Base-by-base conservation (phyloP, 2,113 vertebrate species). In the Rhinoptilus africanus region DNA sequence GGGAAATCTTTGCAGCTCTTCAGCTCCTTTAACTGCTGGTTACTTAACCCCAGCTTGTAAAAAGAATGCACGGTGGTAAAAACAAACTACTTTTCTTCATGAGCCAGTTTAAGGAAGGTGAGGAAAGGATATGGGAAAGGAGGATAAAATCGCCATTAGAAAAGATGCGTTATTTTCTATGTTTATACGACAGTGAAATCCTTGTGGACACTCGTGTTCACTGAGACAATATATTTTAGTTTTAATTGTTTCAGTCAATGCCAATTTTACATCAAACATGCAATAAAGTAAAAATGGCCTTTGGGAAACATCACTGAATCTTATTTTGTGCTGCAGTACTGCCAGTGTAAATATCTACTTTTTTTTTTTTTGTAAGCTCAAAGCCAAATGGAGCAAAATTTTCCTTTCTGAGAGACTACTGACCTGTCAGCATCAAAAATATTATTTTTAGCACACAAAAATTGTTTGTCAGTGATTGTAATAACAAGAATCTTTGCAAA, bases 181-280 rank as follows among this genome's bases (percentile, higher is more conserved):
- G 28, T 92, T 87, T 85, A 50, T 66, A 23, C 54, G 54, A 76
- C 45, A 79, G 8, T 37, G 56, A 95, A 90, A 86, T 79, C 66
- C 45, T 83, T 64, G 43, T 54, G 30, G 43, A 82, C 94, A 50
- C n/a, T 92, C 27, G 35, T 89, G 68, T 79, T 71, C 67, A 50
- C 41, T 85, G 63, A 93, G 45, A 92, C 45, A 90, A 78, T 73
- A 48, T 88, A 72, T 95, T 92, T 92, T 59, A 37, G 32, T 85
- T 97, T 97, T 96, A 95, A 96, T 97, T 94, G 76, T 94, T 96
- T 95, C 89, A 85, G 54, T 89, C 91, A 76, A 63, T 90, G 71
- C 95, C 92, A 93, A 14, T 92, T 91, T 95, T 88, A 83, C 48
- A 93, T 93, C 87, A 88, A 86, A 85, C 67, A 57, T 66, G 53